Base-by-base conservation (phyloP, 2,113 vertebrate genomes). In the Pogona vitticeps region DNA sequence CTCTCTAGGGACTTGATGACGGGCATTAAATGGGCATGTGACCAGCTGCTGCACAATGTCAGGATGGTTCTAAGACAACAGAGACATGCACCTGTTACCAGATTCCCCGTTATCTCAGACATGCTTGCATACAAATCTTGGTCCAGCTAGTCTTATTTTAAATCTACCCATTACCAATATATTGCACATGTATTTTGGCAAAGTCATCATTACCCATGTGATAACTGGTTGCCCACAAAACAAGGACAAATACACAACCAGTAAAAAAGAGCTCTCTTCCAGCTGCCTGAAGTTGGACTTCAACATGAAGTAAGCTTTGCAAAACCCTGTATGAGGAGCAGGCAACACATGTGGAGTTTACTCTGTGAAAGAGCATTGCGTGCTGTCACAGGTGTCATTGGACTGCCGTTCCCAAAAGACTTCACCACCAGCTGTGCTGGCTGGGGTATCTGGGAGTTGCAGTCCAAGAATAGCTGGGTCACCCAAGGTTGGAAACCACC, bases 11-110 rank as follows among this genome's bases (percentile, higher is more conserved):
- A 96, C 92, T 80, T 94, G 92, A 87, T 96, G 95, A 73, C 95
- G 95, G 88, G 96, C 96, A 93, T 96, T 96, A 91, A 96, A 96
- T 63, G 96, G 96, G 91, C 95, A 96, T 58, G 94, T 96, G 76
- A 92, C 94, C 92, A 96, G 88, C 92, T 94, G 93, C 59, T 92
- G 88, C 80, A 94, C 96, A 13, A 96, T 46, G 82, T 93, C 93
- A 88, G 89, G 93, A 91, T 96, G 94, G 91, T 94, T 96, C 96
- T 96, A 84, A 40, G 83, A 52, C 87, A 40, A 76, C 14, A 90
- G n/a, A 81, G 15, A 75, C 23, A 82, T 18, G 12, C 31, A n/a
- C 23, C 10, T 33, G 76, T 17, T 56, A 85, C 31, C 20, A 67
- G 23, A 56, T 23, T 17, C n/a, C 67, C 42, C 52, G 31, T 8